Base-by-base conservation (phyloP, 2,113 vertebrate species). In the Gadus macrocephalus region DNA sequence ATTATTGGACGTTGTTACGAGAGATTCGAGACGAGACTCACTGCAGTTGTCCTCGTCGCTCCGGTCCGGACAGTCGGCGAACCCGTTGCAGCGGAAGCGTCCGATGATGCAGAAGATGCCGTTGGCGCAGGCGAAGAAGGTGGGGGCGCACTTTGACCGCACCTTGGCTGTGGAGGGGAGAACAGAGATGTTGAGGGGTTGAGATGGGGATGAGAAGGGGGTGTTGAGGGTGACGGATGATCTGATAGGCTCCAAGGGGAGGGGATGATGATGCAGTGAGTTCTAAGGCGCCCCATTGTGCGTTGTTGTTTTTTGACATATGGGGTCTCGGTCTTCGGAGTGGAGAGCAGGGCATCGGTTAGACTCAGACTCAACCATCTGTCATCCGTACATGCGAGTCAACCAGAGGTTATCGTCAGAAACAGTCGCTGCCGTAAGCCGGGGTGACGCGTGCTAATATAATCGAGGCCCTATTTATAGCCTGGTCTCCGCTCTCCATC, bases 31-130 rank as follows among this genome's bases (percentile, higher is more conserved):
- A 42, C 1, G 2, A 53, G 62, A 97, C 97, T 96, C 87, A 99
- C 97, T 98, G 92, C 97, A 99, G 90, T 98, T 98, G 64, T 98
- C 93, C 73, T 99, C 97, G 6, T 99, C 97, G 0, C 97, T 99
- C 78, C 95, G 95, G 0, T 99, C 97, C 0, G 97, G 97, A 83
- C 97, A 99, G 82, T 99, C 96, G 28, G 93, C 94, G 2, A 98
- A 97, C 62, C 96, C 97, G 0, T 99, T 98, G 68, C 97, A 99
- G 5, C 91, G 93, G 92, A 98, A 98, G 68, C 96, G 95, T 17
- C 96, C 96, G 0, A 99, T 98, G 89, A 99, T 99, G 89, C 97
- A 99, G 86, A 98, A 95, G 83, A 96, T 89, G 0, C 97, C 96
- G 0, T 94, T 98, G 25, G 94, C 92, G 0, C 97, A 99, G 72